Evolutionary conservation across 92 coral and sea anemone species (phyloP), one percentile per base, ranked within the genome.

Genomic region (Epizoanthus scotinus): DNA sequence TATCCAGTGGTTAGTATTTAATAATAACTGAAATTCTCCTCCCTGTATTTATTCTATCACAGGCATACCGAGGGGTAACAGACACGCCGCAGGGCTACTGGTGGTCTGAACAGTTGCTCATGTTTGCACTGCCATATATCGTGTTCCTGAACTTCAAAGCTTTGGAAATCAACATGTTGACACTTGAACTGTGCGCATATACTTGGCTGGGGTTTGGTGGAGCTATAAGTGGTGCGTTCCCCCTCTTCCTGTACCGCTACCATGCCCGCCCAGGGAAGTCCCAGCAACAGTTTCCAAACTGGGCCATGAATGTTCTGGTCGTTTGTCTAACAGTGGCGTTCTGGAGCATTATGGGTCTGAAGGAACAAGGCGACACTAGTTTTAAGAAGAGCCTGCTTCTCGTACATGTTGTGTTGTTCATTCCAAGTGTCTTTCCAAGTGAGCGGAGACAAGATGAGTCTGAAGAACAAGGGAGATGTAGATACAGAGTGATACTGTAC

Each of bases 161-260:
- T 66, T 88, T 87, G 24, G 82, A 87, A 58, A 84, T 87, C 69
- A 87, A 79, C 67, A 90, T 90, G 91, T 69, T 90, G 19, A 69
- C 83, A 22, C 68, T 75, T 27, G 94, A 90, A 38, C 84, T 90
- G 52, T 87, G 94, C 57, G 84, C 89, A 10, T 87, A 90, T 44
- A 77, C 85, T 3, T 90, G 91, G 79, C 91, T 90, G 63, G 91
- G 89, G 25, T 84, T 90, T 62, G 86, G 89, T 19, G 94, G 94
- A 12, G 87, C 89, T 1, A 63, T 90, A 12, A 84, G 86, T 69
- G 53, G 78, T 7, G 79, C 91, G 13, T 69, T 90, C 9, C 84
- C 89, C 53, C 86, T 87, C 3, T 90, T 90, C 53, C n/a, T 87
- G 34, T 84, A 77, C 61, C 79, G 89, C 10, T 87, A 90, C 71